Evolutionary conservation across 1,140 invertebrate genomes (phyloP).

Genomic region (Drosophila kohkoa): DNA sequence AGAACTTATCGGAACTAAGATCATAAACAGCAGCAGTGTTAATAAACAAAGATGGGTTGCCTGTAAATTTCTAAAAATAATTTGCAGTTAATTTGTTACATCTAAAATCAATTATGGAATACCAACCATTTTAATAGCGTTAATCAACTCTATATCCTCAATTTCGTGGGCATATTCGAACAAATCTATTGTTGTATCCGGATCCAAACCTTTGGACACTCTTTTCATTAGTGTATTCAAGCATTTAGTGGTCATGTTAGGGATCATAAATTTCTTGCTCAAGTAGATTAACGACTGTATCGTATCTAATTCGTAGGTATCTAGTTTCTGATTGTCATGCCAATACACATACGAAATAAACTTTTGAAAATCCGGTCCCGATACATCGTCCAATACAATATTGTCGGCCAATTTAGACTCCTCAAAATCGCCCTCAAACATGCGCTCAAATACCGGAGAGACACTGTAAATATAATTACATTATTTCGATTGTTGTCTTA

Average conservation of each 20-base stretch:
- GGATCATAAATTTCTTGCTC: constrained; percentile 51
- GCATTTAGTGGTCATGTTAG: constrained; percentile 28
- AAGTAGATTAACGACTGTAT: constrained; percentile 46
- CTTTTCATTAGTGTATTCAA: constrained; percentile 17
- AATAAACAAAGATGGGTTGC: neutral
- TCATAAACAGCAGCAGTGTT: constrained; percentile 30
- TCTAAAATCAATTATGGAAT: neutral
- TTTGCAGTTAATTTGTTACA: neutral
- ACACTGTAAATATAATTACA: constrained; percentile 12
- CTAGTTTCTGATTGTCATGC: constrained; percentile 31
- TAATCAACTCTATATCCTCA: constrained; percentile 22
- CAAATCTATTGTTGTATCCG: constrained; percentile 36
- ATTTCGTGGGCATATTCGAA: constrained; percentile 43
- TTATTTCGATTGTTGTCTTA: neutral
- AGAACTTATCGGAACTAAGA: constrained; percentile 33
- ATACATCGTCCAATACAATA: constrained; percentile 54
- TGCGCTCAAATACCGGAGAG: constrained; percentile 55
- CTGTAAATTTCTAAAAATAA: constrained; percentile 6
- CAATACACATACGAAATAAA: constrained; percentile 50
- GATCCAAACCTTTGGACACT: neutral
- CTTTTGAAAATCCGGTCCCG: constrained; percentile 36
- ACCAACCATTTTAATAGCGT: constrained; percentile 6
- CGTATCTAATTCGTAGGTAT: constrained; percentile 22
- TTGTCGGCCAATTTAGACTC: constrained; percentile 39
- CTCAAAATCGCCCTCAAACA: constrained; percentile 51